phyloP scores from a whole-genome alignment of 2,888 invertebrate species.

The Rotaria magnacalcarata region DNA sequence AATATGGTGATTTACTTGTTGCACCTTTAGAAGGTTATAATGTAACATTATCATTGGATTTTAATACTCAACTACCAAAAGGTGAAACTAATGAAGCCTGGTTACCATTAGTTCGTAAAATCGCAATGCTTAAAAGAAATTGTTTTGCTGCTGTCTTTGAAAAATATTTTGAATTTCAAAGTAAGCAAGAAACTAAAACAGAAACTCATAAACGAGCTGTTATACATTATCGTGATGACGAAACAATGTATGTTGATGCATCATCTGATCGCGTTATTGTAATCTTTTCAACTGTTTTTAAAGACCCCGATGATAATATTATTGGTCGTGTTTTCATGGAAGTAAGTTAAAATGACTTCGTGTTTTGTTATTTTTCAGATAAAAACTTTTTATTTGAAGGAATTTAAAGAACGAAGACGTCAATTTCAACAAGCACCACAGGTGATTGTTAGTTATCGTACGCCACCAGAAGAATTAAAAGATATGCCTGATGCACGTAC shows the following conservation, averaged over 20 bases:
- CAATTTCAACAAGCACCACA: conserved; percentile 60
- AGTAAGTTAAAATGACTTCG: conserved; percentile 48
- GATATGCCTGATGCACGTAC: conserved; percentile 70
- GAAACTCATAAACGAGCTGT: conserved; percentile 85
- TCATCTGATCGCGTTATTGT: conserved; percentile 96
- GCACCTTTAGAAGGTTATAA: conserved; percentile 71
- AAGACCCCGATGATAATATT: conserved; percentile 93
- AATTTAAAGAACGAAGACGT: conserved; percentile 39
- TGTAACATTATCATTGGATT: conserved; percentile 81
- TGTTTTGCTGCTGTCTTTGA: conserved; percentile 99
- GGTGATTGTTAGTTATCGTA: conserved; percentile 72
- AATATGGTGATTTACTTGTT: conserved; percentile 78
- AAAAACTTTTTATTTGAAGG: background rate
- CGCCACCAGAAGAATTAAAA: conserved; percentile 78
- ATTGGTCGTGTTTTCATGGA: conserved; percentile 99
- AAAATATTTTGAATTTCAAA: conserved; percentile 96
- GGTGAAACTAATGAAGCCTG: conserved; percentile 62
- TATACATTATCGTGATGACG: conserved; percentile 95
- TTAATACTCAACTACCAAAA: conserved; percentile 73
- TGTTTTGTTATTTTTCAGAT: background rate
- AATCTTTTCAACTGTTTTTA: conserved; percentile 96
- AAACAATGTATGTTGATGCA: conserved; percentile 97
- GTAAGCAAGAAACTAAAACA: conserved; percentile 68
- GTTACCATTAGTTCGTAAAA: conserved; percentile 76
- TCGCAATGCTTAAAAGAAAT: conserved; percentile 88